Evolutionary conservation across 2,888 invertebrate species (phyloP).

Genomic region (Drosophila subquinaria): DNA sequence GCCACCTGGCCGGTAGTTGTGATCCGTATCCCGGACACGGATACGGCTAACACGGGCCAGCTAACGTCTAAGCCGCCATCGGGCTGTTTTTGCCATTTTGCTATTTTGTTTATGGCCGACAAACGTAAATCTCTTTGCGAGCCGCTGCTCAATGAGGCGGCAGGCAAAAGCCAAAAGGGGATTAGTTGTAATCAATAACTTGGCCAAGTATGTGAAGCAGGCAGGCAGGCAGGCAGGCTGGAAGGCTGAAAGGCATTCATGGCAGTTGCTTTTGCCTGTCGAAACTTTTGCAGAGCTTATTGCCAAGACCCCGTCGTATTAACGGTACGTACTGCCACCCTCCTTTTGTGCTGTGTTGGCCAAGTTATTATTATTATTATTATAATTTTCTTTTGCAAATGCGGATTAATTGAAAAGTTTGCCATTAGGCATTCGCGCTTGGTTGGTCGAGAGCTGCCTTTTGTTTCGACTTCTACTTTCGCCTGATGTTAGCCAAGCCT

Average conservation of each 20-base stretch:
- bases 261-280: conserved; percentile 63
- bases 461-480: conserved; percentile 33
- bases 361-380: conserved; percentile 78
- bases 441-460: conserved; percentile 59
- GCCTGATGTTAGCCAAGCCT: not conserved
- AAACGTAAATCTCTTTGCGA: conserved; percentile 64
- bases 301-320: conserved; percentile 18
- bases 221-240: not conserved
- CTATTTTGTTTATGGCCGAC: conserved; percentile 74
- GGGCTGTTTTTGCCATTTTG: conserved; percentile 58
- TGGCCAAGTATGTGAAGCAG: conserved; percentile 52
- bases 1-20: conserved; percentile 60
- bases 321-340: conserved; percentile 1
- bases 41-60: conserved; percentile 11
- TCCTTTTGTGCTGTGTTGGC: conserved; percentile 38
- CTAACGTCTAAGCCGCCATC: conserved; percentile 51
- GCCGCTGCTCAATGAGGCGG: conserved; percentile 78
- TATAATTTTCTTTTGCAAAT: conserved; percentile 73
- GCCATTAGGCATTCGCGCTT: conserved; percentile 77
- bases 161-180: conserved; percentile 79
- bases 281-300: conserved; percentile 65
- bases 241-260: not conserved
- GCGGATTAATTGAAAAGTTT: conserved; percentile 81
- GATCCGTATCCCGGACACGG: conserved; percentile 48
- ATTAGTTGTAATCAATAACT: conserved; percentile 82